Conservation (phyloP, 2,797 vertebrate species). For the Danio jaintianensis region DNA sequence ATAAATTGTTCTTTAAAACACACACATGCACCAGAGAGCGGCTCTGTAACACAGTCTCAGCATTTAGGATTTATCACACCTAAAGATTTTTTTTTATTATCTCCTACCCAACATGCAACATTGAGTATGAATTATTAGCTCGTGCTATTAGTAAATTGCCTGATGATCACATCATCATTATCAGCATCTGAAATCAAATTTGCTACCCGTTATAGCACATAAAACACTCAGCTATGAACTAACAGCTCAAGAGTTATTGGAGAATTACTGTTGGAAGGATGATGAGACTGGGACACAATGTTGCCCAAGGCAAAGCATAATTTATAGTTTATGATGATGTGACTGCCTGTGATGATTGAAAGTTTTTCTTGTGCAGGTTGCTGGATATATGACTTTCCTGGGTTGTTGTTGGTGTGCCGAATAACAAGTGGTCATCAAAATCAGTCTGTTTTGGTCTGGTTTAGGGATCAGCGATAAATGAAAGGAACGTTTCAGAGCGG, state of each 20-base stretch:
- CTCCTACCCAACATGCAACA: slow-evolving; percentile 48
- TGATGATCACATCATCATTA: slow-evolving; percentile 66
- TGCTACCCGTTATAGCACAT: slow-evolving; percentile 27
- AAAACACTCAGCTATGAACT: slow-evolving; percentile 56
- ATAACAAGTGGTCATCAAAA: slow-evolving; percentile 1
- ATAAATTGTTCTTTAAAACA: slow-evolving; percentile 43
- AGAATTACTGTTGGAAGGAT: slow-evolving; percentile 51
- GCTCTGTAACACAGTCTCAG: slow-evolving; percentile 41
- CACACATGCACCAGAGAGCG: slow-evolving; percentile 11
- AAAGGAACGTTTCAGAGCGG: no score
- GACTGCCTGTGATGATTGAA: slow-evolving; percentile 18
- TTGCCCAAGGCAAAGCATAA: slow-evolving; percentile 30
- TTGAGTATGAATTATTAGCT: slow-evolving; percentile 58
- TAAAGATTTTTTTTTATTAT: neutral
- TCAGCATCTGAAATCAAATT: slow-evolving; percentile 56
- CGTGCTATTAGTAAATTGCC: slow-evolving; percentile 62
- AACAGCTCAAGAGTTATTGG: slow-evolving; percentile 51
- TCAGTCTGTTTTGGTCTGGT: neutral
- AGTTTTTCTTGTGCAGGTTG: slow-evolving; percentile 8
- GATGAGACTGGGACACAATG: slow-evolving; percentile 39
- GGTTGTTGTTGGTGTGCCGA: neutral
- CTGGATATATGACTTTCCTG: neutral
- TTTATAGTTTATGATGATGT: slow-evolving; percentile 37
- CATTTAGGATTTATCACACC: slow-evolving; percentile 56
- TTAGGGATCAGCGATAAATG: neutral